These are phyloP conservation scores for Heliothis subflexa DNA, from an alignment of 1,140 invertebrate species.

Conservation along the genomic window DNA sequence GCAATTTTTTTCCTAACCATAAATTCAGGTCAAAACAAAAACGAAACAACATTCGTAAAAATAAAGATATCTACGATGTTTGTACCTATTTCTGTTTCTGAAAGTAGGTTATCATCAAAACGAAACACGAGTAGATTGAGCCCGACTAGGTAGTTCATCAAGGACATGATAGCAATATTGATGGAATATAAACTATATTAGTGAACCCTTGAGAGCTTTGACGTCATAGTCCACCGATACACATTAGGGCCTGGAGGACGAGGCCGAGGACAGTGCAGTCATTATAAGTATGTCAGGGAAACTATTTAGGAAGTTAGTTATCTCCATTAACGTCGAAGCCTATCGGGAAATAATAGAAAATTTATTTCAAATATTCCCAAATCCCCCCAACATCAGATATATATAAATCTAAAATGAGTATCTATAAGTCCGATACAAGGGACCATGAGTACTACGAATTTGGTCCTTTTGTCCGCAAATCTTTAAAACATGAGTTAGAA, in stretches of 20 bases:
- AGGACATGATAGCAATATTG: conserved; percentile 25
- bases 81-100: background rate
- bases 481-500: too few species aligned
- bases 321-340: conserved; percentile 6
- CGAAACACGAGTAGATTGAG: background rate
- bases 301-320: conserved; percentile 2
- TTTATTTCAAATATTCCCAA: background rate
- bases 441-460: background rate
- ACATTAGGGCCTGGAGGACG: conserved; percentile 29
- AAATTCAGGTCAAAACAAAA: too few species aligned
- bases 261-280: background rate
- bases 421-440: too few species aligned
- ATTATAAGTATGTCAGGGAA: conserved; percentile 32
- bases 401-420: too few species aligned
- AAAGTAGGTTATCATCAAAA: conserved; percentile 23
- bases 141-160: background rate
- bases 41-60: background rate
- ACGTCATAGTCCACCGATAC: conserved; percentile 1
- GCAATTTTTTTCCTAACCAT: too few species aligned
- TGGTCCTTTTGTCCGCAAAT: background rate
- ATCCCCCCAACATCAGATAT: too few species aligned
- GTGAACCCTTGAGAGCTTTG: conserved; percentile 16
- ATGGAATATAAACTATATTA: conserved; percentile 38
- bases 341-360: conserved; percentile 2
- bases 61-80: background rate